These are phyloP conservation scores for Pangasius larnaudii DNA, from an alignment of 2,797 vertebrate species.

Conservation along the genomic window DNA sequence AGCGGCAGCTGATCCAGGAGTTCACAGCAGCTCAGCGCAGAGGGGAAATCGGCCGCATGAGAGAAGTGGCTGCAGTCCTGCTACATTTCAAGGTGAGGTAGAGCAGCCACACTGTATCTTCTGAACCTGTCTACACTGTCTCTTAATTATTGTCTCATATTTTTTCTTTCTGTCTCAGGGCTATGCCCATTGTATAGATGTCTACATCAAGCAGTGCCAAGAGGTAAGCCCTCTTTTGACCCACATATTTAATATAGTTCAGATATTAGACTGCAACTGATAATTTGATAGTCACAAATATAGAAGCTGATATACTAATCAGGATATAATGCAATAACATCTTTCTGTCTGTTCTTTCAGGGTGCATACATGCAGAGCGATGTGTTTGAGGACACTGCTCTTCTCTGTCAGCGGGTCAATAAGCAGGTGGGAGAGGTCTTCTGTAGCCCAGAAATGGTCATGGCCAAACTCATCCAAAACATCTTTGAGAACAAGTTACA, in stretches of 20 bases:
- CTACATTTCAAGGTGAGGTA: conserved; percentile 95
- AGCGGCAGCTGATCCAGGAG: conserved; percentile 97
- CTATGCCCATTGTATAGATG: conserved; percentile 98
- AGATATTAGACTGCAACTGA: neutral
- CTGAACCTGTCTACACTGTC: neutral
- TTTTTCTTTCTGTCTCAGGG: conserved; percentile 77
- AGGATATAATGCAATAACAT: neutral
- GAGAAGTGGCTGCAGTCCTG: conserved; percentile 95
- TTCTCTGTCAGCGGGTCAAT: conserved; percentile 92
- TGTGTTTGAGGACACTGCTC: conserved; percentile 94
- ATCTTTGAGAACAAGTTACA: conserved; percentile 97
- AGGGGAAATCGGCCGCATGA: conserved; percentile 96
- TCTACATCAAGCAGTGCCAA: conserved; percentile 99
- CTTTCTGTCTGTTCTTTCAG: conserved; percentile 65
- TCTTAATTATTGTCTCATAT: neutral
- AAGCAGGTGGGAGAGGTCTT: conserved; percentile 98
- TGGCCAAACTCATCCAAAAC: conserved; percentile 98
- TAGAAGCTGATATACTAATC: neutral
- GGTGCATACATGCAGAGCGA: conserved; percentile 90
- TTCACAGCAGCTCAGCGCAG: conserved; percentile 93
- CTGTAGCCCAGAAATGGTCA: conserved; percentile 94
- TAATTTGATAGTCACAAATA: neutral
- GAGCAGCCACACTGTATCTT: neutral
- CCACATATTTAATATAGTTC: neutral
- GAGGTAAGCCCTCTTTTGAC: conserved; percentile 79